Evolutionary conservation across 2,797 vertebrate species (phyloP).

Genomic region (Lemur catta): DNA sequence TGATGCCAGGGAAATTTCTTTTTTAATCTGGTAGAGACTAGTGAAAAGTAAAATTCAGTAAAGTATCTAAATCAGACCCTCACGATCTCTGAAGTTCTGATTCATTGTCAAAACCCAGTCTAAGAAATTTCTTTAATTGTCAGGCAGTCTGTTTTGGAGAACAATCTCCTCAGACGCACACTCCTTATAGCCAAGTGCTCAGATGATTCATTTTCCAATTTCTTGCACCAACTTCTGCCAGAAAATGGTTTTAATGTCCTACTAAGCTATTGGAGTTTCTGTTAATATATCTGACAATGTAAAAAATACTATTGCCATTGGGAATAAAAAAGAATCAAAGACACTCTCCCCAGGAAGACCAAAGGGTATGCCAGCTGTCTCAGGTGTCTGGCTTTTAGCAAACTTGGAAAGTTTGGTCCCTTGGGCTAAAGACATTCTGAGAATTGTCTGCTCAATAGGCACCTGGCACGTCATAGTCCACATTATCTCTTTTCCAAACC

Average conservation of each 20-base stretch:
- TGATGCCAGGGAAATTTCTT: not conserved
- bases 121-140: not conserved
- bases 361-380: not conserved
- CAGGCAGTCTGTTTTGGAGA: not conserved
- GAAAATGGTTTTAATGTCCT: constrained; percentile 47
- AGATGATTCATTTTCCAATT: constrained; percentile 32
- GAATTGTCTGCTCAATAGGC: not conserved
- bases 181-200: not conserved
- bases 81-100: not conserved
- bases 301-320: not conserved
- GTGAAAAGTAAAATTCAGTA: constrained; percentile 17
- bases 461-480: not conserved
- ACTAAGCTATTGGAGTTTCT: constrained; percentile 47
- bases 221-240: constrained; percentile 40
- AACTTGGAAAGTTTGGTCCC: not conserved
- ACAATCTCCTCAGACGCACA: not conserved
- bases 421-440: constrained; percentile 31
- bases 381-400: not conserved
- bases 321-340: not conserved
- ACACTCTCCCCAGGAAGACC: not conserved
- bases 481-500: not conserved
- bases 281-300: not conserved
- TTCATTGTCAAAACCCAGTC: not conserved
- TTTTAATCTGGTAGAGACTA: not conserved
- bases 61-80: not conserved